Evolutionary conservation across 92 coral and sea anemone genomes (phyloP), one percentile per base, ranked within the genome.

Genomic region (Palythoa grandiflora): DNA sequence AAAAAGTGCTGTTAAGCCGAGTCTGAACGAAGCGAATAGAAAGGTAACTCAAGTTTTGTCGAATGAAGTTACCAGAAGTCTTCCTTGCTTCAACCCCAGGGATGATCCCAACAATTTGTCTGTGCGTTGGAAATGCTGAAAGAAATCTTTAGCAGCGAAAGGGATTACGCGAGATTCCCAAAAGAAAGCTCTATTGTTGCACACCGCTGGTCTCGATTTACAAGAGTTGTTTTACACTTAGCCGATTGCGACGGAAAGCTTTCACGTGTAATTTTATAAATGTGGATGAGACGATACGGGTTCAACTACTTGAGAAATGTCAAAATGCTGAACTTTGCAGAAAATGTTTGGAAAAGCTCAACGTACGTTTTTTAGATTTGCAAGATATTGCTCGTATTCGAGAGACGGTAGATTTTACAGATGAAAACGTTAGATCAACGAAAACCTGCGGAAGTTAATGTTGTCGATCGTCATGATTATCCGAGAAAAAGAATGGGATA

Each of bases 301-400:
- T 92, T 81, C 92, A 94, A 78, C 38, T 92, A 38, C 92, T 90
- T 55, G 96, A 94, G 80, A 94, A 78, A 75, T 92, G 94, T 74
- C 55, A 50, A 38, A 74, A 78, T 39, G 38, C 85, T 35, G 68
- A 68, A 71, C 91, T 92, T 8, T 47, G 96, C 9, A 71, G 91
- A 16, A 93, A 93, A 60, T 89, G 91, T 35, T 57, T 94, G 79
- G 93, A 94, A 84, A 87, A 80, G 63, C 54, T 85, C 36, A 90
- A 86, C 77, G 50, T 66, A 17, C 55, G 47, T 9, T 55, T 88
- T 55, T 63, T 63, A 61, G 96, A 83, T 28, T 68, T 93, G 39
- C 90, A 91, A 68, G 92, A 94, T 48, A 52, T 80, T 40, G 97
- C 94, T 47, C 75, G 88, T 20, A 84, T 83, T 68, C 83, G 87